Base-by-base conservation (phyloP, 2,113 vertebrate species). In the Cricetomys ansorgei region DNA sequence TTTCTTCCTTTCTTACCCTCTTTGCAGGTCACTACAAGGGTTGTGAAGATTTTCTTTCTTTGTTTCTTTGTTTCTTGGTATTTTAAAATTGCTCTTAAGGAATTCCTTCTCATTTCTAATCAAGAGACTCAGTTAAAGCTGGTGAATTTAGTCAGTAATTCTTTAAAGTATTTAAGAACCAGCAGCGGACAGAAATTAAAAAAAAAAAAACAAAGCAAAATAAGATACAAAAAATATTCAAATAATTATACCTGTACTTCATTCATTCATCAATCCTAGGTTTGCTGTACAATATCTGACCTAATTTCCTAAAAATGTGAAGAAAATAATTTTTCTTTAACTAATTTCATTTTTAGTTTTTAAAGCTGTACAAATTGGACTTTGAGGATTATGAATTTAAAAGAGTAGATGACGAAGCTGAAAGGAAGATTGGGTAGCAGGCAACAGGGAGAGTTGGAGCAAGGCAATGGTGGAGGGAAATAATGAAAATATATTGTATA, bases 241-340 rank as follows among this genome's bases (percentile, higher is more conserved):
- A 23, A 87, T 5, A 94, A 93, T 83, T 67, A 94, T 5, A 69
- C 1, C 4, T 77, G 45, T 21, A 43, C 15, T 86, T 67, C 3
- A 86, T 75, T 31, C 80, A 40, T 11, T 59, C 45, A 72, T 73
- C 65, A 43, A 40, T 48, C 77, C 0, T 72, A 73, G 34, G 12
- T 40, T 12, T 94, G 55, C 12, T 23, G 96, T 0, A 75, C 1
- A 55, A 80, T 65, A 88, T 21, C 27, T 70, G 81, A 89, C 89
- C 5, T 69, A 80, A 55, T 91, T 97, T 94, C 59, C 50, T 95
- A 16, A 79, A 59, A 94, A 89, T 50, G 3, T 23, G 9, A 34
- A 37, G 16, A 92, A 79, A 69, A 67, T 1, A 21, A 13, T 27
- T 43, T 92, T 29, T 40, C 16, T 88, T 57, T 19, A 94, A 70